Conservation (phyloP, 2,888 invertebrate species). For the Oscheius sp. region DNA sequence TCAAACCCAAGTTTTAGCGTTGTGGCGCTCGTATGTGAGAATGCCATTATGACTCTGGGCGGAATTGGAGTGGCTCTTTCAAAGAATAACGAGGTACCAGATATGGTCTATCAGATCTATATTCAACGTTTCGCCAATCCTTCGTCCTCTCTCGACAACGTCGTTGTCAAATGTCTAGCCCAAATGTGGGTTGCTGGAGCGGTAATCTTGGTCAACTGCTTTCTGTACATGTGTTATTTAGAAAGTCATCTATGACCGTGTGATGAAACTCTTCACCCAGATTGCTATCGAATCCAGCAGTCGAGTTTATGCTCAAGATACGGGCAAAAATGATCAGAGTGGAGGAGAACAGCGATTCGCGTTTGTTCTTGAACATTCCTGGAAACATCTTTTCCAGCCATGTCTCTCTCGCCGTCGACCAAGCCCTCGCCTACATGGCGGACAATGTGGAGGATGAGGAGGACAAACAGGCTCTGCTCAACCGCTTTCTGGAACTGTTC, state of each 20-base stretch:
- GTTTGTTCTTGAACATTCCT: slow-evolving; percentile 40
- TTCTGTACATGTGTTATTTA: slow-evolving; percentile 65
- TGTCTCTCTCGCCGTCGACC: slow-evolving; percentile 93
- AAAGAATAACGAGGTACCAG: slow-evolving; percentile 59
- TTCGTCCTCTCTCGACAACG: slow-evolving; percentile 88
- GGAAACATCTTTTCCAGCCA: slow-evolving; percentile 77
- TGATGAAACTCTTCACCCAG: slow-evolving; percentile 97
- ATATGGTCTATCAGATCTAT: slow-evolving; percentile 68
- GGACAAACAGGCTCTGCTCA: slow-evolving; percentile 71
- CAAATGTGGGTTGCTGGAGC: slow-evolving; percentile 91
- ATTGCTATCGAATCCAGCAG: slow-evolving; percentile 87
- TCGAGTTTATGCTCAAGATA: slow-evolving; percentile 65
- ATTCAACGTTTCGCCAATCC: slow-evolving; percentile 86
- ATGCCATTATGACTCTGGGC: slow-evolving; percentile 96
- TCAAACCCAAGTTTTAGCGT: slow-evolving; percentile 79
- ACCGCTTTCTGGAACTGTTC: slow-evolving; percentile 89
- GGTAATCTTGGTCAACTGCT: slow-evolving; percentile 38
- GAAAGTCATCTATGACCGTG: slow-evolving; percentile 85
- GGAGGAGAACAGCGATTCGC: slow-evolving; percentile 62
- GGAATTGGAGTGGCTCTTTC: slow-evolving; percentile 84
- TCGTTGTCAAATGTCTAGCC: slow-evolving; percentile 96
- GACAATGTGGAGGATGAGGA: slow-evolving; percentile 89
- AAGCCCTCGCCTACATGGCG: slow-evolving; percentile 94
- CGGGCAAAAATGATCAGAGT: slow-evolving; percentile 4
- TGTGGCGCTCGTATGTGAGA: slow-evolving; percentile 90